Base-by-base conservation (phyloP, 2,888 invertebrate species). In the Leistus spinibarbis region DNA sequence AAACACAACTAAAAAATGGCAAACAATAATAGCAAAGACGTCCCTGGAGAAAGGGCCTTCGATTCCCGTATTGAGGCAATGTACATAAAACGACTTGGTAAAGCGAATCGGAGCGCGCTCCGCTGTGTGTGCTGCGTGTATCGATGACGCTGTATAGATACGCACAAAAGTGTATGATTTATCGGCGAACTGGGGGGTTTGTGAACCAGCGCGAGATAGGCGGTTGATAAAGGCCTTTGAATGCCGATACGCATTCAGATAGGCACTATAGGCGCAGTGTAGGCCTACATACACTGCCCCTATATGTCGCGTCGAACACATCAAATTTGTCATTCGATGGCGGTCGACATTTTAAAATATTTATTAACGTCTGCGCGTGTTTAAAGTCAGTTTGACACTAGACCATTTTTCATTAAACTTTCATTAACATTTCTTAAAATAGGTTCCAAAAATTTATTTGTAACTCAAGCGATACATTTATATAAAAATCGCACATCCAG, bases 271-370 rank as follows among this genome's bases (percentile, higher is more conserved):
- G 17, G 19, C 54, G 66, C 22, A 53, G 40, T 40, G 13, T 10
- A 27, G 10, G 20, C 68, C 73, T 73, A 73, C 67, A 62, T 62
- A 7, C 7, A 67, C 60, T 73, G 57, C 73, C 40, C 73, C 67
- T 73, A 73, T 66, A 73, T 73, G 67, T 73, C 73, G 57, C 62
- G 67, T 73, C 67, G 73, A 63, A 69, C 75, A 54, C 69, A 75
- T 75, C 75, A 75, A 75, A 75, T 75, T 74, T 74, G 74, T 74
- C 74, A 74, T 74, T 69, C 53, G 40, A 22, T 22, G 5, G 40
- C 40, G 40, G 40, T 40, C 7, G 40, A 66, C 63, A 64, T 75
- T 74, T 63, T n/a, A 53, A 74, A 74, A 74, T 74, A 74, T 74
- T 74, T 68, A 74, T 73, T 74, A 74, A 69, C 68, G 68, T 74